These are phyloP conservation scores for Penaeus indicus DNA, from an alignment of 1,140 invertebrate genomes.

Conservation along the genomic window DNA sequence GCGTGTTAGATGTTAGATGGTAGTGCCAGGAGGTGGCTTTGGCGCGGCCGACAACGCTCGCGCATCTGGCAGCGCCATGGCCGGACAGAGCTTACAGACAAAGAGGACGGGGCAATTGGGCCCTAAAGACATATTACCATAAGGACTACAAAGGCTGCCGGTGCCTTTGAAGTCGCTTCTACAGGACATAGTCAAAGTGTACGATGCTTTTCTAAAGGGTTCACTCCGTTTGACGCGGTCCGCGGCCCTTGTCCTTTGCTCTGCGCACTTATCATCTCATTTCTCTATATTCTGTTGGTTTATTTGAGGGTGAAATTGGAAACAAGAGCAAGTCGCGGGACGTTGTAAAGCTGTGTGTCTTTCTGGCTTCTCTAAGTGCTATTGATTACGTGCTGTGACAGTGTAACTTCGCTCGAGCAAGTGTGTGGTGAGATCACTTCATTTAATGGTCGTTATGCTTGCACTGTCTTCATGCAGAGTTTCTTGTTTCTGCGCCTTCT, in stretches of 20 bases:
- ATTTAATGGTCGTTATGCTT: no score
- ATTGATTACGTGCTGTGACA: background rate
- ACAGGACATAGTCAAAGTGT: slow-evolving; percentile 60
- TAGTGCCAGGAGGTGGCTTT: background rate
- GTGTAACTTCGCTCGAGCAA: no score
- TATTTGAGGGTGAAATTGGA: slow-evolving; percentile 59
- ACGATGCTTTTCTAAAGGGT: slow-evolving; percentile 55
- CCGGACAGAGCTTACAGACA: slow-evolving; percentile 42
- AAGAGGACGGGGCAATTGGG: slow-evolving; percentile 60
- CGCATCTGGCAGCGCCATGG: slow-evolving; percentile 25
- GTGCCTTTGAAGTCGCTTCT: slow-evolving; percentile 58
- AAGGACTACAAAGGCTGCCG: slow-evolving; percentile 58
- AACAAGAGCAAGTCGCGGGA: slow-evolving; percentile 17
- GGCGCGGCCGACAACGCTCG: background rate
- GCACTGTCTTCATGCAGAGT: no score
- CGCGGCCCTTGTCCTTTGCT: slow-evolving; percentile 12
- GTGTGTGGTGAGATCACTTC: no score
- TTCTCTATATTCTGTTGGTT: slow-evolving; percentile 48
- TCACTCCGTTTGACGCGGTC: slow-evolving; percentile 56
- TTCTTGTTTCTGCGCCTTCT: background rate
- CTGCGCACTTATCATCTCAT: slow-evolving; percentile 51
- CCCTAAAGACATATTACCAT: slow-evolving; percentile 61
- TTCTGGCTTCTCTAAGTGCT: background rate
- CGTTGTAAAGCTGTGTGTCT: no score
- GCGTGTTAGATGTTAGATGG: no score